Conservation (phyloP, 2,797 vertebrate species). For the Lithobates sylvaticus region DNA sequence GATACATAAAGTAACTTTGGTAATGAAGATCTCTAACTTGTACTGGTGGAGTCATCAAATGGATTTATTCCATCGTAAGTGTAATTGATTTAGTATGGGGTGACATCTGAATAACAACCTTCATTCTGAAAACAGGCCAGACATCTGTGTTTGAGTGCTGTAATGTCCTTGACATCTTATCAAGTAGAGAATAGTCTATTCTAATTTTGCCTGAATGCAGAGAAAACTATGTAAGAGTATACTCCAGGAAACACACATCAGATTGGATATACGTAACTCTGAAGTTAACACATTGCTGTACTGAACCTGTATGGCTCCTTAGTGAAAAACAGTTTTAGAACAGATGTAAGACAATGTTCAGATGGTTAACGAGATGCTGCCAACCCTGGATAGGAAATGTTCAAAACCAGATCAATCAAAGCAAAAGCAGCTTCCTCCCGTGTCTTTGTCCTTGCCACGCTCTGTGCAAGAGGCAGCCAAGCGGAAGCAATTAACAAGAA, state of each 20-base stretch:
- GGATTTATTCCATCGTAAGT: constrained; percentile 16
- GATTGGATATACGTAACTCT: constrained; percentile 45
- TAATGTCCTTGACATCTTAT: constrained; percentile 60
- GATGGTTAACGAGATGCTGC: constrained; percentile 14
- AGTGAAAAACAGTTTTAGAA: neutral
- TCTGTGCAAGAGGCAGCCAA: neutral
- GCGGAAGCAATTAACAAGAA: neutral
- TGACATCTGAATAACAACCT: constrained; percentile 55
- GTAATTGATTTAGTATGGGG: constrained; percentile 45
- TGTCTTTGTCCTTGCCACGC: neutral
- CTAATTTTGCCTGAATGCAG: constrained; percentile 49
- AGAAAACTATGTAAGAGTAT: constrained; percentile 35
- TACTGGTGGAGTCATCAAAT: constrained; percentile 22
- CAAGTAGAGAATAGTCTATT: constrained; percentile 57
- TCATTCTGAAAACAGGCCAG: constrained; percentile 26
- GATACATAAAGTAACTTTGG: constrained; percentile 20
- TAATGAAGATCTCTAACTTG: constrained; percentile 4
- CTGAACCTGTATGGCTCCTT: neutral
- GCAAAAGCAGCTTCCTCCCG: neutral
- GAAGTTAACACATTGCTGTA: constrained; percentile 34
- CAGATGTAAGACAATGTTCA: constrained; percentile 27
- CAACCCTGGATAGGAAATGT: constrained; percentile 1
- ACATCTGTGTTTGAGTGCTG: constrained; percentile 36
- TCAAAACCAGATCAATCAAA: constrained; percentile 8
- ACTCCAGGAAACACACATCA: constrained; percentile 58